These are phyloP conservation scores for Listronotus bonariensis DNA, from an alignment of 1,140 invertebrate species.

Conservation along the genomic window DNA sequence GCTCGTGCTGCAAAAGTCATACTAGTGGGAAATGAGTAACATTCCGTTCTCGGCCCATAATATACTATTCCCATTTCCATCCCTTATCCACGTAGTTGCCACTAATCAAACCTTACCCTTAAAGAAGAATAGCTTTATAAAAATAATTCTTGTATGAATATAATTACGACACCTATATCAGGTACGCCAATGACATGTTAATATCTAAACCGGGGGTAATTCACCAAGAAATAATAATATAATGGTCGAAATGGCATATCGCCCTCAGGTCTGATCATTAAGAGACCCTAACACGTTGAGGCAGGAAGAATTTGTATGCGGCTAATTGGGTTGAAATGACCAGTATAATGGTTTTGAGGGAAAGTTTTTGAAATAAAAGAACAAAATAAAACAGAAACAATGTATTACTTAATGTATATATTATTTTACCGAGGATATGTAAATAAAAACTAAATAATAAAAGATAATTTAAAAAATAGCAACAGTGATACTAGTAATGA, in stretches of 20 bases:
- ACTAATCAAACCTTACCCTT: too few relatives aligned
- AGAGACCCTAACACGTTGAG: slow-evolving; percentile 5
- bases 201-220: slow-evolving; percentile 4
- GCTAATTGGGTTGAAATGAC: slow-evolving; percentile 11
- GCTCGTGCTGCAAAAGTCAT: too few relatives aligned
- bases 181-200: neutral
- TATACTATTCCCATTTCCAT: too few relatives aligned
- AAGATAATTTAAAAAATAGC: too few relatives aligned
- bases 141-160: too few relatives aligned
- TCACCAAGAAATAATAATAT: slow-evolving; percentile 11
- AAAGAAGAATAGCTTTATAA: too few relatives aligned
- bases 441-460: too few relatives aligned
- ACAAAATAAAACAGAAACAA: neutral
- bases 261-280: slow-evolving; percentile 11
- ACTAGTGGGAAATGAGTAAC: too few relatives aligned
- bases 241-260: slow-evolving; percentile 10
- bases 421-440: too few relatives aligned
- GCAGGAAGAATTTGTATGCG: slow-evolving; percentile 1
- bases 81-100: too few relatives aligned
- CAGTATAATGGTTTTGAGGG: neutral
- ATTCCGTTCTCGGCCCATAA: too few relatives aligned
- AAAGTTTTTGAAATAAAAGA: neutral
- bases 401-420: neutral
- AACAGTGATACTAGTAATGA: too few relatives aligned
- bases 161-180: neutral